Percentiles rank a stretch among this genome's conserved stretches.
Conservation (phyloP, 2,113 vertebrate species). For the Balaeniceps rex region DNA sequence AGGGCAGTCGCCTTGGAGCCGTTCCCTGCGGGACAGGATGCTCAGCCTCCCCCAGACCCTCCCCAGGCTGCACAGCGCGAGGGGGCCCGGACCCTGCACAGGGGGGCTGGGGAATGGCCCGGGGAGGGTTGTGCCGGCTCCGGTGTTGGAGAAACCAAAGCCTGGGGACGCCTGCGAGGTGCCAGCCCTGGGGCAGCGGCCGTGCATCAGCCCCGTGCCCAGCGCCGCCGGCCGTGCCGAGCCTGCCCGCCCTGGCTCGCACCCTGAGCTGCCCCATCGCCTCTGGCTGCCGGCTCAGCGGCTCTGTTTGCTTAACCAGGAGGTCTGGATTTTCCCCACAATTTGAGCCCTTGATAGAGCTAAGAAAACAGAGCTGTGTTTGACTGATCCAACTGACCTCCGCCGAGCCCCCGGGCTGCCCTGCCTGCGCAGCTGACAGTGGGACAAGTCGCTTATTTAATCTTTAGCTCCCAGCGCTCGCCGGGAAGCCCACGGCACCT, state of each 20-base stretch:
- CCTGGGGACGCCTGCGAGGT: not conserved
- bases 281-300: not conserved
- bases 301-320: conserved; percentile 2
- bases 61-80: not conserved
- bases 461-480: not conserved
- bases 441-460: not conserved
- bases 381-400: conserved; percentile 39
- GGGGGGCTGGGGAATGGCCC: not conserved
- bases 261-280: not conserved
- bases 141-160: accelerated
- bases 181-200: not conserved
- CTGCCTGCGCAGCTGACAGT: not conserved
- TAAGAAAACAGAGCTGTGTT: conserved; percentile 54
- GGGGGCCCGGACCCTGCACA: no score
- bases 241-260: not conserved
- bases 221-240: accelerated
- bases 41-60: not conserved
- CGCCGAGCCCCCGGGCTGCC: not conserved
- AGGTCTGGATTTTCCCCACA: conserved; percentile 50
- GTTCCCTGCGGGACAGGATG: conserved; percentile 74
- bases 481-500: not conserved
- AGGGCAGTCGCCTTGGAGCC: conserved; percentile 86
- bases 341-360: conserved; percentile 35
- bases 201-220: not conserved
- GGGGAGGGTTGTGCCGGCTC: not conserved